Evolutionary conservation across 2,888 invertebrate genomes (phyloP).

Genomic region (Cryptus armator): DNA sequence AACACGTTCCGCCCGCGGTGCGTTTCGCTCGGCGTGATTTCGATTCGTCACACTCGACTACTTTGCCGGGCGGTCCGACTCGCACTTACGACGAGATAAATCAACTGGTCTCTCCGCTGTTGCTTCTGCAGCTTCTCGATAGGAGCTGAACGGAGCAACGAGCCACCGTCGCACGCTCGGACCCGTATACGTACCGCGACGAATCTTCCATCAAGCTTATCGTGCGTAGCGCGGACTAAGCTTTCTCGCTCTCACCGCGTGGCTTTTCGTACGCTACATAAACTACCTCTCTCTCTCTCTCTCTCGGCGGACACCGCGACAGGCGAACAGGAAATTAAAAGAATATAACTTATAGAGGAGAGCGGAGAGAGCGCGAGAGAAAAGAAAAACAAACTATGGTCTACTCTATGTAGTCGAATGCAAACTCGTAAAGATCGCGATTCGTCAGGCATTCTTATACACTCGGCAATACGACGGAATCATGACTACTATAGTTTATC

Average conservation of each 20-base stretch:
- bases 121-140: constrained; percentile 30
- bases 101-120: constrained; percentile 59
- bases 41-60: constrained; percentile 69
- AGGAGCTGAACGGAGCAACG: constrained; percentile 5
- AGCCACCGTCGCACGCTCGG: constrained; percentile 43
- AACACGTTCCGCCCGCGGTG: constrained; percentile 37
- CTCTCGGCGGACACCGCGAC: constrained; percentile 59
- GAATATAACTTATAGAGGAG: constrained; percentile 48
- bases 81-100: constrained; percentile 70
- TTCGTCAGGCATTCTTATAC: constrained; percentile 11
- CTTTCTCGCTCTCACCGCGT: not conserved
- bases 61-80: constrained; percentile 66
- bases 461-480: not conserved
- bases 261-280: no score
- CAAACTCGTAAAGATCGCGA: constrained; percentile 43
- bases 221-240: constrained; percentile 47
- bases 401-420: constrained; percentile 36
- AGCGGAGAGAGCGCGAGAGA: constrained; percentile 1
- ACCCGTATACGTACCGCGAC: constrained; percentile 60
- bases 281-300: constrained; percentile 18
- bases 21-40: constrained; percentile 67
- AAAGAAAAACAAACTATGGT: not conserved
- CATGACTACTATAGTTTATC: not conserved
- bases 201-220: constrained; percentile 70
- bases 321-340: constrained; percentile 63